Percentiles rank a stretch among this genome's conserved stretches.
These are phyloP conservation scores for Loriculus beryllinus DNA, from an alignment of 2,797 vertebrate genomes.

Conservation along the genomic window DNA sequence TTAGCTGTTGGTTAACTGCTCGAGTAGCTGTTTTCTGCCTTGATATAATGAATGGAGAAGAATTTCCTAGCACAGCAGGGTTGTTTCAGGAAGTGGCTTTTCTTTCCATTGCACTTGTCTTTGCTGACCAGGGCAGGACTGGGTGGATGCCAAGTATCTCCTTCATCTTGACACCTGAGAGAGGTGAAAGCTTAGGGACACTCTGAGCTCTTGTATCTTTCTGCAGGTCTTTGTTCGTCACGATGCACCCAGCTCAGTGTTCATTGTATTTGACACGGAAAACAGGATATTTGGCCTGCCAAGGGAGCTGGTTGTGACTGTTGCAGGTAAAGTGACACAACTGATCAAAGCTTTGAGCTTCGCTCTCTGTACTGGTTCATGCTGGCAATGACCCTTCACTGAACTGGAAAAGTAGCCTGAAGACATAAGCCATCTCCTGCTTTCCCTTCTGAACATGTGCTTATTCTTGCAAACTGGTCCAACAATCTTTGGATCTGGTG, in stretches of 20 bases:
- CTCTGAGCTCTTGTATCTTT: neutral
- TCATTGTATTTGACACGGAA: conserved; percentile 91
- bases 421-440: neutral
- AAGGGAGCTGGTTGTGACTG: conserved; percentile 92
- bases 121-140: neutral
- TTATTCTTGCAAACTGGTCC: neutral
- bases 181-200: neutral
- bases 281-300: conserved; percentile 93
- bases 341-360: neutral
- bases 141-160: neutral
- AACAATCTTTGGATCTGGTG: neutral
- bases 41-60: neutral
- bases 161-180: neutral
- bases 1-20: neutral
- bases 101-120: neutral
- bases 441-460: neutral
- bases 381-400: neutral
- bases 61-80: neutral
- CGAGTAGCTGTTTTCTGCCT: neutral
- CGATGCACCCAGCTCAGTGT: conserved; percentile 84
- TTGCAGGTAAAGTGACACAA: conserved; percentile 82
- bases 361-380: neutral
- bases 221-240: conserved; percentile 86
- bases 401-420: neutral
- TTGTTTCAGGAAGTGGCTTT: neutral